Conservation (phyloP, 2,888 invertebrate species). For the Melanchra persicariae region DNA sequence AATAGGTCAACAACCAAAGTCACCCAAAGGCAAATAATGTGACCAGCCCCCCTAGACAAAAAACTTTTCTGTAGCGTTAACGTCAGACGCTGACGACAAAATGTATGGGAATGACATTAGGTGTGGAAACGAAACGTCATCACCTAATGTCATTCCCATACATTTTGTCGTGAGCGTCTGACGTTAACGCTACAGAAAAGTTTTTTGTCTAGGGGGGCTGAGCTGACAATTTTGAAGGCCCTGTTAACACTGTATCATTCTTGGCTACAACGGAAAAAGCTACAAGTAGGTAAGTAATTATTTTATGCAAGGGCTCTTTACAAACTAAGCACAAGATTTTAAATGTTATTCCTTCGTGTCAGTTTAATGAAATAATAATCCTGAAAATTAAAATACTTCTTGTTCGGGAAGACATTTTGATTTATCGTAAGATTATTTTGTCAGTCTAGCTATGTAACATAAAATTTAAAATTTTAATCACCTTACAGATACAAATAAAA, state of each 20-base stretch:
- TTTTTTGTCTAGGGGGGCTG: too few relatives aligned
- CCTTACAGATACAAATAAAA: constrained; percentile 57
- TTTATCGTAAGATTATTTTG: constrained; percentile 72
- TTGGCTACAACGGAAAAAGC: not conserved
- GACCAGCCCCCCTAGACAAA: too few relatives aligned
- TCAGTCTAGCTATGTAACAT: constrained; percentile 46
- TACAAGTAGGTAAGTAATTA: constrained; percentile 1
- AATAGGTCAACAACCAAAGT: too few relatives aligned
- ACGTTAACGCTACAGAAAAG: too few relatives aligned
- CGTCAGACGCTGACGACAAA: too few relatives aligned
- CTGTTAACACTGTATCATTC: not conserved
- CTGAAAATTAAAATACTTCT: constrained; percentile 70
- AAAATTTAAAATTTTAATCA: constrained; percentile 62
- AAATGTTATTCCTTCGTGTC: constrained; percentile 35
- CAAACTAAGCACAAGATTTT: constrained; percentile 24
- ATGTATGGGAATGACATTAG: too few relatives aligned
- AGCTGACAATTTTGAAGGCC: not conserved
- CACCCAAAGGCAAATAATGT: too few relatives aligned
- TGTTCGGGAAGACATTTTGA: constrained; percentile 72
- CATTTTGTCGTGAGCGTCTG: too few relatives aligned
- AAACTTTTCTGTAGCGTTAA: too few relatives aligned
- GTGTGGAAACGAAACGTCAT: too few relatives aligned
- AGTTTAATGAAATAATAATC: constrained; percentile 59
- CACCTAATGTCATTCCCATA: too few relatives aligned
- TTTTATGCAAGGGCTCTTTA: not conserved